Base-by-base conservation (phyloP, 2,888 invertebrate genomes). In the Acanthosepion lycidas region DNA sequence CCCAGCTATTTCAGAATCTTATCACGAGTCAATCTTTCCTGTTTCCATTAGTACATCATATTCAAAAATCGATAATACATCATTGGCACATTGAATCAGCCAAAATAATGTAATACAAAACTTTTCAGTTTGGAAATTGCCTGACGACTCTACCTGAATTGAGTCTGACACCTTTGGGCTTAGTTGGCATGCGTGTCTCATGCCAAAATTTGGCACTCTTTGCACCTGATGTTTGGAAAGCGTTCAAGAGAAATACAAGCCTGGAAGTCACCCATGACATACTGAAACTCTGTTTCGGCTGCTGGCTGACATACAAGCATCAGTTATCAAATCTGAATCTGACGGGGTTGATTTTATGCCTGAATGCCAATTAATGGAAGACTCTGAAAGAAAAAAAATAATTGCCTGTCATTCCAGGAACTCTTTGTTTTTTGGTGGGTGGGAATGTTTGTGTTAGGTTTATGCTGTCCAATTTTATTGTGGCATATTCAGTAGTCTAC, bases 211-310 rank as follows among this genome's bases (percentile, higher is more conserved):
- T 78, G 78, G 78, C 78, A 78, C 78, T 33, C 5, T 15, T 33
- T n/a, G n/a, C n/a, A 78, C 15, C 78, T n/a, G 78, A 78, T 78
- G n/a, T 78, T 78, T 78, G 78, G 78, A 78, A 78, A n/a, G n/a
- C 18, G 78, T 78, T 33, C 78, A 78, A 15, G 12, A 78, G n/a
- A 78, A 33, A 78, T 78, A 15, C n/a, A 8, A 78, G 78, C 78
- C 78, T 78, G n/a, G 23, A 78, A 33, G n/a, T 78, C n/a, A 78
- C 78, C 78, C 23, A n/a, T n/a, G 78, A n/a, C n/a, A n/a, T 78
- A 78, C n/a, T 33, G n/a, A 78, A 33, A 78, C 33, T 78, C 78
- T n/a, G n/a, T 78, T 33, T 78, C 78, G 9, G 12, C 9, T 15
- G n/a, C n/a, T 78, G 78, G n/a, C 78, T 78, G 78, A 78, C 15